Percentiles rank a stretch among this genome's conserved stretches.
Conservation (phyloP, 2,113 vertebrate species). For the Atrichornis clamosus region DNA sequence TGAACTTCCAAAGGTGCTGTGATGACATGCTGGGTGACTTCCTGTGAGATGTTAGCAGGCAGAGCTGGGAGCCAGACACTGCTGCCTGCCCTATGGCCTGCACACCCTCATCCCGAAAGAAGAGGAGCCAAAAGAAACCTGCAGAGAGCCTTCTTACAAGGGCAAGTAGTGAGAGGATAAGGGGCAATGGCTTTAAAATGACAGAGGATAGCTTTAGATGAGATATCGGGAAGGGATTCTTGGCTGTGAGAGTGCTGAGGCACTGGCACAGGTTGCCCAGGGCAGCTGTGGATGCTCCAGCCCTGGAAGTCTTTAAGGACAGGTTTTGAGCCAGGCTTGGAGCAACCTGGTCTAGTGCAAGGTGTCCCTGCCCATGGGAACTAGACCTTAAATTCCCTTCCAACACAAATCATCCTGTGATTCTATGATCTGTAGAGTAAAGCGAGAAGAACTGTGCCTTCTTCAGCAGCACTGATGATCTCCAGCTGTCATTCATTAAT, state of each 20-base stretch:
- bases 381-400: not conserved
- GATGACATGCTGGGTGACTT: too few species aligned
- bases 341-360: not conserved
- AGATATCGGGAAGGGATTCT: not conserved
- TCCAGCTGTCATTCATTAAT: not conserved
- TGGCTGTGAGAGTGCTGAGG: not conserved
- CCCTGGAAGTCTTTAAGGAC: not conserved
- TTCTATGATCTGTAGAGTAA: not conserved
- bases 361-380: not conserved
- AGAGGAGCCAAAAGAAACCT: not conserved
- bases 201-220: not conserved
- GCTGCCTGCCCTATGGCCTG: not conserved
- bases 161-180: rapidly evolving
- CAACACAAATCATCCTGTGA: not conserved
- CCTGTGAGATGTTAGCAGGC: not conserved
- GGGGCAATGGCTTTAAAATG: not conserved
- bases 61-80: not conserved
- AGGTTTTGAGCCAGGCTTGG: not conserved
- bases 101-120: not conserved
- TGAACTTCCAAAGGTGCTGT: not conserved
- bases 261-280: not conserved
- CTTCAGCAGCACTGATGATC: not conserved
- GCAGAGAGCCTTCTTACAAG: not conserved
- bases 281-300: not conserved
- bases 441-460: not conserved